Evolutionary conservation across 2,797 vertebrate genomes (phyloP), one percentile per base, ranked within the genome.

Genomic region (Acanthurus lineatus): DNA sequence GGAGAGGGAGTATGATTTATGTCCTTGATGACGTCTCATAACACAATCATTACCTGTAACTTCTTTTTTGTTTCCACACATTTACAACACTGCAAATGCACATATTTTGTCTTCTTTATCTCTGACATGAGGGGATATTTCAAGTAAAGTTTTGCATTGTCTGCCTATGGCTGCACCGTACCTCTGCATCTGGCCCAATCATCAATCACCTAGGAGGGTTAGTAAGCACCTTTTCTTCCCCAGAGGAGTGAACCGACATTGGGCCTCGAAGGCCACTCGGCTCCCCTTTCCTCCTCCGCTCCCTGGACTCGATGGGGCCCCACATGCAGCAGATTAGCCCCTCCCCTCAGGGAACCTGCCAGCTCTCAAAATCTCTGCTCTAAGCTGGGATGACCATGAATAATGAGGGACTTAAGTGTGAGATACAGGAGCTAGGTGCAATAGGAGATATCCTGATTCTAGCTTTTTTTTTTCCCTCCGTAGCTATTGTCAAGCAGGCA

Each of bases 201-300:
- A 88, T 90, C 85, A 79, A 86, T 92, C 91, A 87, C 85, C 58
- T 12, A 35, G 86, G 88, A 68, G 73, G 79, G 59, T 78, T 63
- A 51, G 81, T 89, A 86, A 89, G 85, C 82, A 76, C 83, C 86
- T 79, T 86, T 88, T 85, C 77, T 71, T 52, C 76, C 86, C 78
- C 61, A 68, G 82, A 76, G 72, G 57, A 86, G 72, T 56, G 77
- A 76, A 57, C 70, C 75, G 82, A 83, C 85, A 70, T n/a, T 52
- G 72, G 84, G 38, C 60, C 56, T 77, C 20, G 0, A 66, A 79
- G 76, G 75, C 77, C 80, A 35, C 62, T 77, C 62, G 6, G 54
- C 79, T 20, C 48, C 28, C 15, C 28, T 12, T 17, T 68, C 47
- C 17, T 67, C 16, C 44, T 51, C 22, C 15, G 44, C 60, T 10